Percentiles rank a stretch among this genome's conserved stretches.
Conservation (phyloP, 2,888 invertebrate genomes). For the Hirtodrosophila confusa region DNA sequence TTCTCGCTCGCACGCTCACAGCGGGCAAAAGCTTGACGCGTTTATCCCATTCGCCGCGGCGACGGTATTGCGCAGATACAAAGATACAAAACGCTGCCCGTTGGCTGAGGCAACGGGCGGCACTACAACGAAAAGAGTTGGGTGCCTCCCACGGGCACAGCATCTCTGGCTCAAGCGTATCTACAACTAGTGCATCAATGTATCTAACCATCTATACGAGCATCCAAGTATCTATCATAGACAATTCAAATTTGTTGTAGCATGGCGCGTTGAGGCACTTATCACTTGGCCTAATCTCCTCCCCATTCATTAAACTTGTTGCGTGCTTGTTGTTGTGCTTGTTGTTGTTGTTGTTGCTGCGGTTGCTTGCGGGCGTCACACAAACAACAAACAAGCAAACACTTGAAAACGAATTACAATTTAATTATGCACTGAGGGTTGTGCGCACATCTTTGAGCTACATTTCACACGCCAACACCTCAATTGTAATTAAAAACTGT, state of each 20-base stretch:
- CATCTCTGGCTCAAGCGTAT: slow-evolving; percentile 24
- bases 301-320: slow-evolving; percentile 58
- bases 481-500: slow-evolving; percentile 69
- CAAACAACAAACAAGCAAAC: slow-evolving; percentile 51
- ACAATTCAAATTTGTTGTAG: background rate
- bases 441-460: slow-evolving; percentile 57
- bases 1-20: slow-evolving; percentile 30
- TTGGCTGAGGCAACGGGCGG: slow-evolving; percentile 66
- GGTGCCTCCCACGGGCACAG: slow-evolving; percentile 46
- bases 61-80: slow-evolving; percentile 79
- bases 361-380: slow-evolving; percentile 50
- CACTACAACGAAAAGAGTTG: slow-evolving; percentile 39
- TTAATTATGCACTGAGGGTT: slow-evolving; percentile 74
- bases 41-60: slow-evolving; percentile 65
- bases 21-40: slow-evolving; percentile 58
- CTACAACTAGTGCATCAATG: slow-evolving; percentile 6
- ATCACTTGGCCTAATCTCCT: slow-evolving; percentile 52
- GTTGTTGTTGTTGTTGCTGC: slow-evolving; percentile 13
- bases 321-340: slow-evolving; percentile 41
- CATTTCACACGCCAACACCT: slow-evolving; percentile 68
- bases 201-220: background rate
- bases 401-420: slow-evolving; percentile 80
- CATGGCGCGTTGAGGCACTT: slow-evolving; percentile 45
- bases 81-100: slow-evolving; percentile 48
- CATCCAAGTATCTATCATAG: slow-evolving; percentile 1